Conservation (phyloP, 2,797 vertebrate species). For the Notamacropus eugenii region DNA sequence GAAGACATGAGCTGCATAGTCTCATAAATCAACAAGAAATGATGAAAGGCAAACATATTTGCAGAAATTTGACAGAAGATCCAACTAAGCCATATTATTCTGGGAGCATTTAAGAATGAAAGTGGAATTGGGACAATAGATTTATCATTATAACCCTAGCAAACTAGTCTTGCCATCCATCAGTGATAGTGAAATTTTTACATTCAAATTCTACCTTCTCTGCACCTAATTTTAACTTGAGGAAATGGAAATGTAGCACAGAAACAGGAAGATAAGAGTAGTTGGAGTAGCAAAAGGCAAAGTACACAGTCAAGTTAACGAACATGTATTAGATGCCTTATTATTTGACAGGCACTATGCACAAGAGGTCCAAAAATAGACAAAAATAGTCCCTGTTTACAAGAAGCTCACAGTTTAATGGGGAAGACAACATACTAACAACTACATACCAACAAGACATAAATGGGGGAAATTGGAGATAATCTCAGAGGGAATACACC, state of each 20-base stretch:
- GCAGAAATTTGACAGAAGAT: neutral
- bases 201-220: neutral
- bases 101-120: neutral
- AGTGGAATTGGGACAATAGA: neutral
- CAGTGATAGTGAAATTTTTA: neutral
- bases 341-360: neutral
- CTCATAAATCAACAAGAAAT: neutral
- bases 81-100: neutral
- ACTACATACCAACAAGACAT: neutral
- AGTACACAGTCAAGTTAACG: neutral
- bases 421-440: neutral
- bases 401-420: neutral
- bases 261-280: neutral
- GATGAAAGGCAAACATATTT: neutral
- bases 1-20: neutral
- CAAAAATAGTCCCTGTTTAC: neutral
- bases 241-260: neutral
- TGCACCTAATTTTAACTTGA: neutral
- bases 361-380: neutral
- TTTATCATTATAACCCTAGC: neutral
- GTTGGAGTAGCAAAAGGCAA: neutral
- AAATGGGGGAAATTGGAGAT: neutral
- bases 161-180: neutral
- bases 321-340: neutral
- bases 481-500: neutral